phyloP scores from a whole-genome alignment of 1,140 invertebrate genomes.

The Drosophila ironensis region DNA sequence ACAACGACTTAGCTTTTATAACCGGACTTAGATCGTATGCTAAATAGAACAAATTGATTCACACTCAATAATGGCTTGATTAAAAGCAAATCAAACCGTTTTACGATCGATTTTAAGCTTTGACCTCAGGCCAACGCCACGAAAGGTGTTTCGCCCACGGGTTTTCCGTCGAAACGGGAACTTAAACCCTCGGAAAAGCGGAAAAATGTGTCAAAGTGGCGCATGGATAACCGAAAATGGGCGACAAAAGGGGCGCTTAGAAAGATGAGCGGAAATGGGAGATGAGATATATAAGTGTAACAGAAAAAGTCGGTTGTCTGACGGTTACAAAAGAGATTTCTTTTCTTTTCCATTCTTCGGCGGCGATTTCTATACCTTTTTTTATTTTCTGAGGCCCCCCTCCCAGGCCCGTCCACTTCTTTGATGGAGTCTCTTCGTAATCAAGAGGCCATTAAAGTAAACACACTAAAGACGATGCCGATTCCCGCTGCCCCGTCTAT shows the following conservation, averaged over 20 bases:
- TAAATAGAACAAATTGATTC: conserved; percentile 56
- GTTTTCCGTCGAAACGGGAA: conserved; percentile 1
- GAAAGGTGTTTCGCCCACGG: conserved; percentile 49
- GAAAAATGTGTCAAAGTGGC: conserved; percentile 41
- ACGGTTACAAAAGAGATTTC: conserved; percentile 44
- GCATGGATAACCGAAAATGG: conserved; percentile 23
- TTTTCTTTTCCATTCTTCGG: conserved; percentile 43
- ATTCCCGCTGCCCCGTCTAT: neutral
- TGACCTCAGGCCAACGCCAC: conserved; percentile 15
- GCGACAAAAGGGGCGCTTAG: conserved; percentile 65
- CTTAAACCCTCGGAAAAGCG: neutral
- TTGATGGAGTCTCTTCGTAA: conserved; percentile 45
- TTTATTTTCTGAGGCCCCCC: neutral
- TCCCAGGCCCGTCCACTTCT: conserved; percentile 9
- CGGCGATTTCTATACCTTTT: conserved; percentile 20
- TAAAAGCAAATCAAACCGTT: conserved; percentile 54
- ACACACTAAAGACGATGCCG: conserved; percentile 36
- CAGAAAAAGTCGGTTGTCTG: conserved; percentile 30
- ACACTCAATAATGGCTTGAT: conserved; percentile 61
- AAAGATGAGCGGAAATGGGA: conserved; percentile 66
- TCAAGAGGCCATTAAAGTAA: conserved; percentile 72
- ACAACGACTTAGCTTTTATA: conserved; percentile 3
- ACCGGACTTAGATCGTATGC: neutral
- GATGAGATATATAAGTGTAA: conserved; percentile 36
- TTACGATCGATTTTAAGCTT: conserved; percentile 34